phyloP scores from a whole-genome alignment of 35 echinoderm and acorn worm genomes.

The Apostichopus californicus region DNA sequence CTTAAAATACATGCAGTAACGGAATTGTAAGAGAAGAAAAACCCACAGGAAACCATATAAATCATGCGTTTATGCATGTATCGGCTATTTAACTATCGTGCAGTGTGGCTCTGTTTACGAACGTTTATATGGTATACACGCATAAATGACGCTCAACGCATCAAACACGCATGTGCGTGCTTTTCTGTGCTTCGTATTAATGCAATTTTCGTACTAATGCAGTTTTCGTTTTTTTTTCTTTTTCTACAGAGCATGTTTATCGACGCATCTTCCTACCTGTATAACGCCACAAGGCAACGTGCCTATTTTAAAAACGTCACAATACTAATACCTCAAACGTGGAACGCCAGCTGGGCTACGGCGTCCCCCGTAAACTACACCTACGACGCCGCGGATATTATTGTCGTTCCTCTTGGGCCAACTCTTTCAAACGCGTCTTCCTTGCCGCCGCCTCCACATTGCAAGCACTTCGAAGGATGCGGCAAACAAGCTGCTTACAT shows the following conservation, averaged over 20 bases:
- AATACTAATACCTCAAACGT: conserved; percentile 74
- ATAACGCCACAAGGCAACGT: conserved; percentile 68
- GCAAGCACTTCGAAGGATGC: conserved; percentile 79
- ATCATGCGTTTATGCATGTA: no score
- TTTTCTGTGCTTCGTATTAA: no score
- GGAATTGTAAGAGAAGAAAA: no score
- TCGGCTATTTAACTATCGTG: no score
- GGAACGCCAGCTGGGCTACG: conserved; percentile 58
- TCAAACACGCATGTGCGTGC: no score
- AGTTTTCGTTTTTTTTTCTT: not conserved
- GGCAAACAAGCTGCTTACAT: conserved; percentile 74
- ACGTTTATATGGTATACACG: no score
- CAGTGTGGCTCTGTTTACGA: no score
- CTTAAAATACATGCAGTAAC: no score
- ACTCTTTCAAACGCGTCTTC: not conserved
- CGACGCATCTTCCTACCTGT: conserved; percentile 66
- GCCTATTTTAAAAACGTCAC: conserved; percentile 80
- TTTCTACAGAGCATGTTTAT: conserved; percentile 73
- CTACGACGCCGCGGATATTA: conserved; percentile 83
- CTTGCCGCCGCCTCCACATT: conserved; percentile 63
- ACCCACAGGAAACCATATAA: no score
- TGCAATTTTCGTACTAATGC: no score
- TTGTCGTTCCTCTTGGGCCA: conserved; percentile 59
- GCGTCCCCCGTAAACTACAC: conserved; percentile 48
- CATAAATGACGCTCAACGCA: no score